These are phyloP conservation scores for Odontophorus gujanensis DNA, from an alignment of 2,113 vertebrate species.

Conservation along the genomic window DNA sequence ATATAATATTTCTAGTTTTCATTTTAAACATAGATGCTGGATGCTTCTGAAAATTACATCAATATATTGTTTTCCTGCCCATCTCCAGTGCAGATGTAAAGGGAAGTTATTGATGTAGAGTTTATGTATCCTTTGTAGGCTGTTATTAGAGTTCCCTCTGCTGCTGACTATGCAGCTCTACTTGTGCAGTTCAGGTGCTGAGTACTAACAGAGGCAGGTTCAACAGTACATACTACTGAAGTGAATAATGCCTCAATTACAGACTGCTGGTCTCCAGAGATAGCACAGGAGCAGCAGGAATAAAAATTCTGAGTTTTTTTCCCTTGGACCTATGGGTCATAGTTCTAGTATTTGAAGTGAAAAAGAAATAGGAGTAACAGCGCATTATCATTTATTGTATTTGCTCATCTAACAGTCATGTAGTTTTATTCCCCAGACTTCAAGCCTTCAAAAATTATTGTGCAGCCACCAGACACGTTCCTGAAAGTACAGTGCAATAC, in stretches of 20 bases:
- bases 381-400: not conserved
- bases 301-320: not conserved
- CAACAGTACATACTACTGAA: not conserved
- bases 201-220: not conserved
- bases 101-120: not conserved
- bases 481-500: not conserved
- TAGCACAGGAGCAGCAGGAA: not conserved
- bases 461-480: not conserved
- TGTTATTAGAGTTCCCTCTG: conserved; percentile 53
- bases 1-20: not conserved
- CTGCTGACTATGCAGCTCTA: not conserved
- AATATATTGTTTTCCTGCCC: not conserved
- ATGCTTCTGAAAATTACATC: not conserved
- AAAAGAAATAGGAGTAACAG: not conserved
- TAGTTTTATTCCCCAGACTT: not conserved
- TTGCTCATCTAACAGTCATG: not conserved
- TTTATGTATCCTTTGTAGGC: not conserved
- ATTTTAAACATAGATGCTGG: not conserved
- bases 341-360: not conserved
- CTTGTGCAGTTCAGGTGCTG: not conserved
- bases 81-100: not conserved
- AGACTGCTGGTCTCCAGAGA: not conserved
- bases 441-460: not conserved
- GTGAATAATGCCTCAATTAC: conserved; percentile 27
- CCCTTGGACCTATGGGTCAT: not conserved